Conservation (phyloP, 23 tunicate species). For the Trididemnum miniatum region DNA sequence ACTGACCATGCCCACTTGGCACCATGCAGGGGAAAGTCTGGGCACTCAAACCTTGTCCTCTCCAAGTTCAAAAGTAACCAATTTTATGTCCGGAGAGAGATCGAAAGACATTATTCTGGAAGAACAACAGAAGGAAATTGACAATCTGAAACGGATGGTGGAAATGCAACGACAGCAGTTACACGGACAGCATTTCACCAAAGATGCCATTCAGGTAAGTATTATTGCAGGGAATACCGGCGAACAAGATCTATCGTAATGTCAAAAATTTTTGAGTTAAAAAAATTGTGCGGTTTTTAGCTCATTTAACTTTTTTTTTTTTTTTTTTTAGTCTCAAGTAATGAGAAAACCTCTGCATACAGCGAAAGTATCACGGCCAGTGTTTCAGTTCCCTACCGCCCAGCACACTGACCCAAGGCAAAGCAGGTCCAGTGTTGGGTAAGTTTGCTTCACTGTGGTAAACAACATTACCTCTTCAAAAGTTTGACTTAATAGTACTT, state of each 20-base stretch:
- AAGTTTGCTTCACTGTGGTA: too few relatives aligned
- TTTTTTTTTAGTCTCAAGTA: constrained; percentile 3
- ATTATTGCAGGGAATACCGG: too few relatives aligned
- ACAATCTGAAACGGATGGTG: constrained; percentile 77
- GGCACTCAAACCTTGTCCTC: constrained; percentile 19
- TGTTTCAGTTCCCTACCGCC: constrained; percentile 28
- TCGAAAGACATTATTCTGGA: constrained; percentile 71
- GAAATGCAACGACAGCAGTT: constrained; percentile 71
- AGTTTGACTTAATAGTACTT: too few relatives aligned
- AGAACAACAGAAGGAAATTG: constrained; percentile 86
- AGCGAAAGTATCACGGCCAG: background rate
- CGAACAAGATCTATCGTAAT: too few relatives aligned
- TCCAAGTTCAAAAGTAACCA: background rate
- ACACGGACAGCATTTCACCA: constrained; percentile 7
- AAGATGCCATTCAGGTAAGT: constrained; percentile 11
- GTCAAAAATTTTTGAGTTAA: too few relatives aligned
- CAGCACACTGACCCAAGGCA: constrained; percentile 4
- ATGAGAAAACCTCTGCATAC: constrained; percentile 6
- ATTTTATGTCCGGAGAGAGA: background rate
- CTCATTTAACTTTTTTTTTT: too few relatives aligned
- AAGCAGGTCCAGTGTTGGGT: constrained; percentile 26
- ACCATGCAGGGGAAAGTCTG: constrained; percentile 24
- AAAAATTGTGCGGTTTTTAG: too few relatives aligned
- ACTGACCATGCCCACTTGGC: constrained; percentile 78
- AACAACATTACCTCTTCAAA: too few relatives aligned